A percentile compares a stretch with the other conserved stretches of the same genome.
Evolutionary conservation across 2,797 vertebrate species (phyloP).

Genomic region (Syndactyla subalaris): DNA sequence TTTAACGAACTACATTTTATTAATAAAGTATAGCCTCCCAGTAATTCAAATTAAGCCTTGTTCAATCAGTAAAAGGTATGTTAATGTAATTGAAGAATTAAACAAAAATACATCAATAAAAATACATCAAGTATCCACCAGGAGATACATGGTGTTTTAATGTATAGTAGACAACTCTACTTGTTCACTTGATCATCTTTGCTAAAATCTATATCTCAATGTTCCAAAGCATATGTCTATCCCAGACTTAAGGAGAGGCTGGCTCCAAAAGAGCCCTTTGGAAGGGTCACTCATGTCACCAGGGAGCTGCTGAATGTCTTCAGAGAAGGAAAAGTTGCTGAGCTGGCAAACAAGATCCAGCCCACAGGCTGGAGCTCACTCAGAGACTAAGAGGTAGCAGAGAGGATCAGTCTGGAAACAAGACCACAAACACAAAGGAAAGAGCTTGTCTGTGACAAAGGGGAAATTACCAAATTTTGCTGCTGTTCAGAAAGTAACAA

Average conservation of each 20-base stretch:
- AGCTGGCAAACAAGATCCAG: not conserved
- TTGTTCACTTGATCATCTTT: not conserved
- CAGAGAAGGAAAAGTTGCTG: not conserved
- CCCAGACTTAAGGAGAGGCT: not conserved
- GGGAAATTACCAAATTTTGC: not conserved
- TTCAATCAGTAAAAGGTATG: not conserved
- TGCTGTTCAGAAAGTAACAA: not conserved
- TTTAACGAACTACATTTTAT: not conserved
- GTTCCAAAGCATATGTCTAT: not conserved
- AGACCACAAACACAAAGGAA: not conserved
- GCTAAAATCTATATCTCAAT: not conserved
- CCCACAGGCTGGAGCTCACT: not conserved
- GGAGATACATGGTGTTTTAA: not conserved
- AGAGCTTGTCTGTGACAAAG: not conserved
- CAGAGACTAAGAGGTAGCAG: not conserved
- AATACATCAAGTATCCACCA: not conserved
- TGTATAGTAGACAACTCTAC: not conserved
- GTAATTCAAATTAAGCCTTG: not conserved
- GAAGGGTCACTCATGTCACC: not conserved
- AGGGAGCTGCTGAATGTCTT: not conserved
- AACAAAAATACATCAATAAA: not conserved
- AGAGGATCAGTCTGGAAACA: not conserved
- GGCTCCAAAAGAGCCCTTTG: not conserved
- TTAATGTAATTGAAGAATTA: not conserved
- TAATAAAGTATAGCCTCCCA: not conserved